phyloP scores from a whole-genome alignment of 2,888 invertebrate species.

The Calameuta idolon region DNA sequence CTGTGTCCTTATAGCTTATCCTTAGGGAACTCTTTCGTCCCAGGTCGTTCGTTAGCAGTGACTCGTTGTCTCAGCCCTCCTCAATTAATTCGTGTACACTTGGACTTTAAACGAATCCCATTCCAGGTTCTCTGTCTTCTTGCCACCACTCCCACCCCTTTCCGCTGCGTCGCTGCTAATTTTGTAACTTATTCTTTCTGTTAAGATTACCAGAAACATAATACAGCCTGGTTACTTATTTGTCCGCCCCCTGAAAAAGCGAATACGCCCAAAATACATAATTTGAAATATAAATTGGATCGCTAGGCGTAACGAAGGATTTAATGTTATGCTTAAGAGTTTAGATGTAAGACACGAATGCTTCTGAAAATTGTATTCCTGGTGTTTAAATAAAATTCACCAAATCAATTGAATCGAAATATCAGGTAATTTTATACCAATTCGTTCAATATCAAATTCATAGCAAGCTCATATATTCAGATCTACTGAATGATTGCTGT shows the following conservation, averaged over 20 bases:
- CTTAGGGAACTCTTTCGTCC: slow-evolving; percentile 13
- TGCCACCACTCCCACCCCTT: neutral
- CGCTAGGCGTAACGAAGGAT: neutral
- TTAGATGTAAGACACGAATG: neutral
- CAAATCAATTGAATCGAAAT: neutral
- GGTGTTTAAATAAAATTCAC: neutral
- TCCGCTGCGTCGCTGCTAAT: slow-evolving; percentile 10
- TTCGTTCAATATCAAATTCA: neutral
- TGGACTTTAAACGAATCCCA: slow-evolving; percentile 24
- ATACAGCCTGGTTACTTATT: neutral
- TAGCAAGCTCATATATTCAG: neutral
- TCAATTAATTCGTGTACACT: slow-evolving; percentile 27
- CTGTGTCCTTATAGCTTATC: neutral
- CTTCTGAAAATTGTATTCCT: neutral
- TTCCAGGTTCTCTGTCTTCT: slow-evolving; percentile 10
- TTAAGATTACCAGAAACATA: neutral
- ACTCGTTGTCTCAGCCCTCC: slow-evolving; percentile 23
- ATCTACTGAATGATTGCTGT: no score
- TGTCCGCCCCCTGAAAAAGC: neutral
- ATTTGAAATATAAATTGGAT: slow-evolving; percentile 1
- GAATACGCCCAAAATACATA: neutral
- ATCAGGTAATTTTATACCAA: neutral
- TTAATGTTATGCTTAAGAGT: neutral
- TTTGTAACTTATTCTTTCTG: slow-evolving; percentile 16
- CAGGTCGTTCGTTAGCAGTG: slow-evolving; percentile 28